These are phyloP conservation scores for Periophthalmodon schlosseri DNA, from an alignment of 2,113 vertebrate genomes.

Conservation along the genomic window DNA sequence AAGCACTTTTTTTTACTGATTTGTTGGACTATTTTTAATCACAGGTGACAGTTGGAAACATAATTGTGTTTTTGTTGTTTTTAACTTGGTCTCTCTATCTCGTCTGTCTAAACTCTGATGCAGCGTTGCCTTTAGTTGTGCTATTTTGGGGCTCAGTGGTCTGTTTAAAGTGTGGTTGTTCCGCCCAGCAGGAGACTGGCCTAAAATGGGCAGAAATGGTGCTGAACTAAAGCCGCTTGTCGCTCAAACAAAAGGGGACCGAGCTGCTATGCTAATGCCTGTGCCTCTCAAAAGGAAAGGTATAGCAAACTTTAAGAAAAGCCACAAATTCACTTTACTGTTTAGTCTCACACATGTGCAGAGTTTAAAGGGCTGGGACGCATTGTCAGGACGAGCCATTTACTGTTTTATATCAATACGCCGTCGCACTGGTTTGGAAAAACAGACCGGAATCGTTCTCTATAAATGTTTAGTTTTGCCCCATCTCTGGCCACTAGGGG, in stretches of 20 bases:
- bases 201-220: slow-evolving; percentile 80
- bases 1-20: slow-evolving; percentile 50
- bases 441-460: neutral
- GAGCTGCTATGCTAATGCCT: slow-evolving; percentile 76
- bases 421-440: neutral
- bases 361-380: slow-evolving; percentile 35
- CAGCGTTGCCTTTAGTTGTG: slow-evolving; percentile 68
- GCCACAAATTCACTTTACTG: slow-evolving; percentile 54
- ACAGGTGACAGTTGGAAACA: slow-evolving; percentile 61
- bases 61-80: slow-evolving; percentile 56
- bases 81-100: slow-evolving; percentile 60
- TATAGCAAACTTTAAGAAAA: slow-evolving; percentile 76
- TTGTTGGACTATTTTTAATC: slow-evolving; percentile 60
- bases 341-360: slow-evolving; percentile 43
- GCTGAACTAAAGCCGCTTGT: slow-evolving; percentile 79
- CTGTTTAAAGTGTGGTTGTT: slow-evolving; percentile 80
- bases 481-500: neutral
- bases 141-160: slow-evolving; percentile 76
- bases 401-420: neutral
- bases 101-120: slow-evolving; percentile 70
- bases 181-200: slow-evolving; percentile 80
- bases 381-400: neutral
- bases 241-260: slow-evolving; percentile 78
- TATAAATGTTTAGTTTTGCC: neutral
- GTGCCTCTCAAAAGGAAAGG: slow-evolving; percentile 79